These are phyloP conservation scores for Drosophila histrio DNA, from an alignment of 2,888 invertebrate species.

Conservation along the genomic window DNA sequence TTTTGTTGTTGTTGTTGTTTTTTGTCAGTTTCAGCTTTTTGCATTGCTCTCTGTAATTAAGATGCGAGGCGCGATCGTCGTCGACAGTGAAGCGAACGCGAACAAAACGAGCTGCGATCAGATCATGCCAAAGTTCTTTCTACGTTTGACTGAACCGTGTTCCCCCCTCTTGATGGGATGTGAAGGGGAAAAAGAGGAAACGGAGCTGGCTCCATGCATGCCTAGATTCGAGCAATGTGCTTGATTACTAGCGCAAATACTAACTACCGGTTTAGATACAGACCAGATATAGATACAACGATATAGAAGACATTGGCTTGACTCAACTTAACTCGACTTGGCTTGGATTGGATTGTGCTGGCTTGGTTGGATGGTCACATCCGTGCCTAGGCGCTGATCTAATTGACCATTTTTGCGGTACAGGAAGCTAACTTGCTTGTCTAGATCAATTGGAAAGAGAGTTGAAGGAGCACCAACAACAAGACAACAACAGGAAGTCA, in stretches of 20 bases:
- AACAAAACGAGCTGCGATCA: constrained; percentile 55
- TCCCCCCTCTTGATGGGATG: neutral
- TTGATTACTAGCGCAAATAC: constrained; percentile 77
- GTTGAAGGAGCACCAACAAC: neutral
- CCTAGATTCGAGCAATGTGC: constrained; percentile 74
- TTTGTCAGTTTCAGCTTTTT: constrained; percentile 38
- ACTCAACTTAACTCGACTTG: constrained; percentile 4
- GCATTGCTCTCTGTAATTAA: constrained; percentile 74
- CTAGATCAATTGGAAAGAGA: constrained; percentile 40
- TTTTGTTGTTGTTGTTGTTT: constrained; percentile 26
- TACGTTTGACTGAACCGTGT: constrained; percentile 21
- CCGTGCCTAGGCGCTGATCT: constrained; percentile 59
- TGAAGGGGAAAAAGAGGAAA: constrained; percentile 11
- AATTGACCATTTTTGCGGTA: constrained; percentile 68
- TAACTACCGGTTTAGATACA: constrained; percentile 75
- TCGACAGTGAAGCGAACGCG: constrained; percentile 16
- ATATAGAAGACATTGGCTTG: constrained; percentile 12
- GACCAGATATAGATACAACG: constrained; percentile 49
- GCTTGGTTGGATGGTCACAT: constrained; percentile 41
- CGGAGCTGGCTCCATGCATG: constrained; percentile 63
- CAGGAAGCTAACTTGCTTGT: constrained; percentile 68
- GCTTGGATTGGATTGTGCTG: constrained; percentile 9
- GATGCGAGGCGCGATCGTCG: constrained; percentile 76
- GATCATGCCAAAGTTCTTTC: constrained; percentile 69
- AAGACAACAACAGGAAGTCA: constrained; percentile 36